These are phyloP conservation scores for Pan paniscus DNA, from an alignment of 2,113 vertebrate genomes.

Conservation along the genomic window DNA sequence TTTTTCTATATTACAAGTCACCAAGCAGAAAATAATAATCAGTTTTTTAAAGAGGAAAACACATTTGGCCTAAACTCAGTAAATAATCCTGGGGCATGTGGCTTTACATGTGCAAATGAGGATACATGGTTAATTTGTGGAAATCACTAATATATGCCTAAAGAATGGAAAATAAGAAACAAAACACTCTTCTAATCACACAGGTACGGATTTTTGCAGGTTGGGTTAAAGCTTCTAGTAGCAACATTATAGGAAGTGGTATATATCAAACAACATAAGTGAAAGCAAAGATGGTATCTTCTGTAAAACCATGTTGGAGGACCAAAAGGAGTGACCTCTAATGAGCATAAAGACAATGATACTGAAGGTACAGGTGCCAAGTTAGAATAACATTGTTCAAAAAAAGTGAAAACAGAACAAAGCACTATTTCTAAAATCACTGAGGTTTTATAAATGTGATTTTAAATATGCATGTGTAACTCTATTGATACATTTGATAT, in stretches of 20 bases:
- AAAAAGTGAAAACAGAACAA: neutral
- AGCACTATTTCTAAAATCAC: constrained; percentile 19
- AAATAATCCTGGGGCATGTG: neutral
- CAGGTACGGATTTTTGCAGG: neutral
- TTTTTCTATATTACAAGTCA: too few species aligned
- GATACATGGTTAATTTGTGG: neutral
- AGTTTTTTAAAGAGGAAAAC: constrained; percentile 27
- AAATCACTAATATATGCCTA: constrained; percentile 22
- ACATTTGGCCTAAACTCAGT: constrained; percentile 19
- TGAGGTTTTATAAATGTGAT: neutral
- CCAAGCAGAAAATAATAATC: too few species aligned
- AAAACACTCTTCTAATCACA: constrained; percentile 4
- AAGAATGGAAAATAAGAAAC: constrained; percentile 42
- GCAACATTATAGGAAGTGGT: neutral
- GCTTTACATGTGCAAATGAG: constrained; percentile 26
- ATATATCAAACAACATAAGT: neutral
- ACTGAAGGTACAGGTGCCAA: neutral
- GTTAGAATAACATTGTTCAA: neutral
- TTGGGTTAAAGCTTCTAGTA: neutral
- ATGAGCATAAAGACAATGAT: neutral
- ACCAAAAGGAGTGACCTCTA: neutral
- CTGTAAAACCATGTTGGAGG: neutral
- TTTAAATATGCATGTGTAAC: neutral
- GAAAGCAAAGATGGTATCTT: neutral
- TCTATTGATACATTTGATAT: neutral